Evolutionary conservation across 2,888 invertebrate genomes (phyloP).

Genomic region (Agonopterix arenella): DNA sequence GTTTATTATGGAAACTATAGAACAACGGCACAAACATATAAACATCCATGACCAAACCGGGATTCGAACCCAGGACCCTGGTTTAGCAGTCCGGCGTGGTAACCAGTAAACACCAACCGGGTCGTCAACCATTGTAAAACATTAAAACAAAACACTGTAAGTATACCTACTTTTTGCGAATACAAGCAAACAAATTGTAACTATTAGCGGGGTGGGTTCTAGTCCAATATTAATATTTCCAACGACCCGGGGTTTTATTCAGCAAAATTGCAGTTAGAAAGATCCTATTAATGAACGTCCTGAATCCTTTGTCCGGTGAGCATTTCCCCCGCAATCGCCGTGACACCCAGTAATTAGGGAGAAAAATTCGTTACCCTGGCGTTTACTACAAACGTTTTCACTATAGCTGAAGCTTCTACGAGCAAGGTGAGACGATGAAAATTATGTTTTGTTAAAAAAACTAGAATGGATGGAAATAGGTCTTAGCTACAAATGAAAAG

Average conservation of each 20-base stretch:
- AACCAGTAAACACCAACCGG: no score
- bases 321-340: constrained; percentile 70
- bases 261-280: constrained; percentile 38
- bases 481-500: no score
- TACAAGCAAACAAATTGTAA: constrained; percentile 58
- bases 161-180: constrained; percentile 3
- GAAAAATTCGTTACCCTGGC: constrained; percentile 64
- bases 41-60: no score
- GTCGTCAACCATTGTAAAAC: no score
- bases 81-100: no score
- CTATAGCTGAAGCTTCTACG: constrained; percentile 6
- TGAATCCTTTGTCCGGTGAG: constrained; percentile 63
- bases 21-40: no score
- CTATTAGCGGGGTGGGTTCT: constrained; percentile 58
- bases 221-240: constrained; percentile 69
- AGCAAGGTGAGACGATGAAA: no score
- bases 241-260: constrained; percentile 60
- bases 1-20: no score
- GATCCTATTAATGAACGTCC: constrained; percentile 76
- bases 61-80: no score
- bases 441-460: no score
- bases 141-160: no score
- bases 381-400: constrained; percentile 9
- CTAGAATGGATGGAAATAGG: no score
- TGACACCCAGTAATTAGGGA: constrained; percentile 74